Evolutionary conservation across 2,113 vertebrate species (phyloP), one percentile per base, ranked within the genome.

Genomic region (Scortum barcoo): DNA sequence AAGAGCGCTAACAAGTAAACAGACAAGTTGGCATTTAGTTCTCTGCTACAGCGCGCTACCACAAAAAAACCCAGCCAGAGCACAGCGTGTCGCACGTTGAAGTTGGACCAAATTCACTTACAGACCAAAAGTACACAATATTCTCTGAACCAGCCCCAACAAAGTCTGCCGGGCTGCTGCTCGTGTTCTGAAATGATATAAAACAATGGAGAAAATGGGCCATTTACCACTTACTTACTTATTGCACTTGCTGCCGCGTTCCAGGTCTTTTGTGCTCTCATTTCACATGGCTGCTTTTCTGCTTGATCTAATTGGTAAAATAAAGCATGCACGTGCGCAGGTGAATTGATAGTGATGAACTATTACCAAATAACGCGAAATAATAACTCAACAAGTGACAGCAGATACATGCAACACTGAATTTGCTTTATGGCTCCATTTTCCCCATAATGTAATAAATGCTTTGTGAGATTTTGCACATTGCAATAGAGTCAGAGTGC

Each of bases 1-100:
- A 51, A 38, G 46, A 62, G 61, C 44, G 62, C 72, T 86, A 66
- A 78, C 76, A 67, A 30, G 73, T 57, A 78, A 86, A 70, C 72
- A 80, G 68, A 68, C 66, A 73, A 28, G 58, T 72, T 84, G 87
- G 80, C 84, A 80, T 74, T 78, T 40, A 33, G 26, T 78, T 51
- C 57, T 51, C 44, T 72, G 71, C 66, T 82, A 46, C 58, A 28
- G 44, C 69, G 44, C 69, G 70, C 46, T 48, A 40, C 76, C 26
- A 42, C 70, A 67, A 60, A 33, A 33, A 79, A 63, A 30, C 54
- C 24, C 66, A 80, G 83, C 65, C 78, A 72, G 76, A 76, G 22
- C 68, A 28, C 22, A 8, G 62, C 46, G 3, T 71, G 84, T 16
- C 69, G 51, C 77, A 53, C 13, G n/a, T 19, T 68, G 58, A 72